These are phyloP conservation scores for Aleiodes leptofemur DNA, from an alignment of 2,888 invertebrate species.

Conservation along the genomic window DNA sequence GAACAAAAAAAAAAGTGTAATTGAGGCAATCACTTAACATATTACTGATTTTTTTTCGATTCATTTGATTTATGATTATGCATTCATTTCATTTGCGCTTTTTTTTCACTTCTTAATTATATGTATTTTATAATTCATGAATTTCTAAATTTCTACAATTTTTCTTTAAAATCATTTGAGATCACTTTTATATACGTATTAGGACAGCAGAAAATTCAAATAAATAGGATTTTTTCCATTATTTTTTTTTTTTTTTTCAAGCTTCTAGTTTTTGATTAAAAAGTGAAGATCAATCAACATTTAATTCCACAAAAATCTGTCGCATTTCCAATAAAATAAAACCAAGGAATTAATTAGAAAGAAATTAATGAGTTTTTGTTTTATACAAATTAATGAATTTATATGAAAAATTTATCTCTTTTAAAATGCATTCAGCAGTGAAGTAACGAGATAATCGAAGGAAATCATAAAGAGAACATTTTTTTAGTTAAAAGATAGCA, in stretches of 20 bases:
- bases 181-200: slow-evolving; percentile 55
- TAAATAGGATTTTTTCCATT: slow-evolving; percentile 43
- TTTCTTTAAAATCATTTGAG: slow-evolving; percentile 55
- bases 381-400: background rate
- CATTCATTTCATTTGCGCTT: background rate
- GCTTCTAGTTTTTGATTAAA: slow-evolving; percentile 37
- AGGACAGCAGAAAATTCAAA: slow-evolving; percentile 49
- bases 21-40: slow-evolving; percentile 34
- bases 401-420: background rate
- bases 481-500: too few relatives aligned
- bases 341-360: slow-evolving; percentile 29
- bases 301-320: slow-evolving; percentile 50
- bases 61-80: slow-evolving; percentile 6
- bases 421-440: slow-evolving; percentile 9
- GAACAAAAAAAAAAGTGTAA: slow-evolving; percentile 1
- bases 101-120: slow-evolving; percentile 28
- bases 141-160: slow-evolving; percentile 48
- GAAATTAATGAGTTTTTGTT: background rate
- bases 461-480: too few relatives aligned
- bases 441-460: too few relatives aligned
- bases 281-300: slow-evolving; percentile 49
- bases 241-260: slow-evolving; percentile 24
- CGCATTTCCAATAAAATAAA: slow-evolving; percentile 52
- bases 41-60: slow-evolving; percentile 43
- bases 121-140: slow-evolving; percentile 39